Percentiles rank a stretch among this genome's conserved stretches.
Evolutionary conservation across 2,797 vertebrate species (phyloP).

Genomic region (Chaetodon trifasciatus): DNA sequence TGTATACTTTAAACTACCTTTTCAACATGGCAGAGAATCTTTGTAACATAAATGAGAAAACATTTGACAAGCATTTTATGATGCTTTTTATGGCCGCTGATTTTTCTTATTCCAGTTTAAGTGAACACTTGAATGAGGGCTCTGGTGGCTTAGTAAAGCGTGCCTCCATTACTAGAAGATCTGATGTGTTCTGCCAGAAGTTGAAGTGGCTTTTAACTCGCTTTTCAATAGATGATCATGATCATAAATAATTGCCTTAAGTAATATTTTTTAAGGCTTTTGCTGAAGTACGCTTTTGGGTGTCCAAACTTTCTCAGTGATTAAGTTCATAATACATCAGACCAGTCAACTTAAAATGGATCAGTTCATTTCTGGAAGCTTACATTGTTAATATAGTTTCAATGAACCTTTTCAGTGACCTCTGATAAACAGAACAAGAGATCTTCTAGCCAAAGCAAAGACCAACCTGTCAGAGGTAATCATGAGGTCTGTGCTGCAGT

Average conservation of each 20-base stretch:
- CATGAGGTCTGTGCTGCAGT: constrained; percentile 11
- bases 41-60: constrained; percentile 1
- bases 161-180: constrained; percentile 22
- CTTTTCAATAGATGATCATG: constrained; percentile 24
- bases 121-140: neutral
- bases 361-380: constrained; percentile 27
- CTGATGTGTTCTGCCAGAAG: constrained; percentile 22
- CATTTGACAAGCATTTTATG: neutral
- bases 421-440: constrained; percentile 35
- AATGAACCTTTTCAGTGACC: constrained; percentile 35
- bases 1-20: constrained; percentile 1
- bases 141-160: constrained; percentile 30
- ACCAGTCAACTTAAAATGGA: constrained; percentile 15
- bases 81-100: neutral
- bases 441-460: constrained; percentile 55
- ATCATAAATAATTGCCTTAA: constrained; percentile 16
- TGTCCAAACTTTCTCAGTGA: constrained; percentile 24
- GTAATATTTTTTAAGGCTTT: constrained; percentile 25
- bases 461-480: constrained; percentile 53
- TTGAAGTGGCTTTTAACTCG: constrained; percentile 22
- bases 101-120: constrained; percentile 14
- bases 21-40: constrained; percentile 18
- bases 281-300: neutral
- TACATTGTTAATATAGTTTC: constrained; percentile 33
- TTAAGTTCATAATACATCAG: constrained; percentile 29